Evolutionary conservation across 1,140 invertebrate genomes (phyloP).

Genomic region (Hycleus cichorii): DNA sequence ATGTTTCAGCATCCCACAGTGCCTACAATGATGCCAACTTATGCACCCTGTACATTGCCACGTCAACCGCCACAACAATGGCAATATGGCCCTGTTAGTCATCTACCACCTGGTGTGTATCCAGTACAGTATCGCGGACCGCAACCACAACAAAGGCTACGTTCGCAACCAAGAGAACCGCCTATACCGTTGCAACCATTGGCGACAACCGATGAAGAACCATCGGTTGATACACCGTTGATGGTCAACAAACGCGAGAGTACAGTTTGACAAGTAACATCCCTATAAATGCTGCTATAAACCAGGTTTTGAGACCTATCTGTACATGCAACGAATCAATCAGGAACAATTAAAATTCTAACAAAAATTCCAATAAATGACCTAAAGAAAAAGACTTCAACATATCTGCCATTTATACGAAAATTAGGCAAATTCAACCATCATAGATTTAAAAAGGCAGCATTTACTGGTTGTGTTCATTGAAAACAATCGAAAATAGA

Average conservation of each 20-base stretch:
- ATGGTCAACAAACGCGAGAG: slow-evolving; percentile 50
- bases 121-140: slow-evolving; percentile 33
- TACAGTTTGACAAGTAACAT: slow-evolving; percentile 47
- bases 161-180: slow-evolving; percentile 31
- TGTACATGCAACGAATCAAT: background rate
- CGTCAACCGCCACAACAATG: slow-evolving; percentile 39
- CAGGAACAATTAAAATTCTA: background rate
- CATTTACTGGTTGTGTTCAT: background rate
- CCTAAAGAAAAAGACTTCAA: background rate
- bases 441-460: background rate
- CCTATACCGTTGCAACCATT: slow-evolving; percentile 44
- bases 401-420: slow-evolving; percentile 4
- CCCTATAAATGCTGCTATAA: slow-evolving; percentile 26
- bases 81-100: slow-evolving; percentile 36
- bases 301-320: too few species aligned
- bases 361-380: background rate
- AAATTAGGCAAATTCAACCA: background rate
- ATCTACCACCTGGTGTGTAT: slow-evolving; percentile 37
- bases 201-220: slow-evolving; percentile 41
- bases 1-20: slow-evolving; percentile 29
- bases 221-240: slow-evolving; percentile 46
- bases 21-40: slow-evolving; percentile 36
- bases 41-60: slow-evolving; percentile 44
- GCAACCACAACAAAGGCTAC: slow-evolving; percentile 27
- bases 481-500: background rate